A percentile compares a stretch with the other conserved stretches of the same genome.
Conservation (phyloP, 2,113 vertebrate genomes). For the Melanostigma gelatinosum region DNA sequence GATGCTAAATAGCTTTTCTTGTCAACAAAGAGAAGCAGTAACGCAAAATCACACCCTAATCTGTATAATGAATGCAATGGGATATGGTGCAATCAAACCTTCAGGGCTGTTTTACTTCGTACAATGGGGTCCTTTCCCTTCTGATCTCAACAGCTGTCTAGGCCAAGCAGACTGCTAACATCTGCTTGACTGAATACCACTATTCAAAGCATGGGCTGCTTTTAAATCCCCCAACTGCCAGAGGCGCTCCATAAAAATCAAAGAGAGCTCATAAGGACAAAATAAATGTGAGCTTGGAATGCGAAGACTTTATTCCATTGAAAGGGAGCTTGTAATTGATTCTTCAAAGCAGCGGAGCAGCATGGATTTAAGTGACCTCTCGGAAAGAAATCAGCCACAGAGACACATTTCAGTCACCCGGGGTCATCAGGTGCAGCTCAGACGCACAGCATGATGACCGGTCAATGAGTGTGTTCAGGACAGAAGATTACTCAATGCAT, state of each 20-base stretch:
- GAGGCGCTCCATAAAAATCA: slow-evolving; percentile 67
- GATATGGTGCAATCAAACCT: not conserved
- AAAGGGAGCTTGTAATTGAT: slow-evolving; percentile 54
- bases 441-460: slow-evolving; percentile 27
- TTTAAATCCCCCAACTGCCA: slow-evolving; percentile 50
- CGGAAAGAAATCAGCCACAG: slow-evolving; percentile 37
- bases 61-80: not conserved
- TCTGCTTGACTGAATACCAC: slow-evolving; percentile 57
- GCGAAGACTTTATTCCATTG: slow-evolving; percentile 31
- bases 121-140: slow-evolving; percentile 50
- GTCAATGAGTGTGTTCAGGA: slow-evolving; percentile 30
- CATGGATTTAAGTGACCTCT: slow-evolving; percentile 43
- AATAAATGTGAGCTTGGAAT: slow-evolving; percentile 55
- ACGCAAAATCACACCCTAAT: slow-evolving; percentile 6
- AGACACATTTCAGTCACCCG: slow-evolving; percentile 31
- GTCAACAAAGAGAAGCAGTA: not conserved
- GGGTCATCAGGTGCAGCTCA: slow-evolving; percentile 43
- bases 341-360: slow-evolving; percentile 40
- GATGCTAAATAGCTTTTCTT: not conserved
- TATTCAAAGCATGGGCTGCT: slow-evolving; percentile 65
- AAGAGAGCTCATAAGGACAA: slow-evolving; percentile 49
- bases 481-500: slow-evolving; percentile 54
- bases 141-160: slow-evolving; percentile 57
- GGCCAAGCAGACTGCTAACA: slow-evolving; percentile 62
- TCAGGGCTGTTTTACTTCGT: slow-evolving; percentile 1